Base-by-base conservation (phyloP, 2,113 vertebrate genomes). In the Dipodomys merriami region DNA sequence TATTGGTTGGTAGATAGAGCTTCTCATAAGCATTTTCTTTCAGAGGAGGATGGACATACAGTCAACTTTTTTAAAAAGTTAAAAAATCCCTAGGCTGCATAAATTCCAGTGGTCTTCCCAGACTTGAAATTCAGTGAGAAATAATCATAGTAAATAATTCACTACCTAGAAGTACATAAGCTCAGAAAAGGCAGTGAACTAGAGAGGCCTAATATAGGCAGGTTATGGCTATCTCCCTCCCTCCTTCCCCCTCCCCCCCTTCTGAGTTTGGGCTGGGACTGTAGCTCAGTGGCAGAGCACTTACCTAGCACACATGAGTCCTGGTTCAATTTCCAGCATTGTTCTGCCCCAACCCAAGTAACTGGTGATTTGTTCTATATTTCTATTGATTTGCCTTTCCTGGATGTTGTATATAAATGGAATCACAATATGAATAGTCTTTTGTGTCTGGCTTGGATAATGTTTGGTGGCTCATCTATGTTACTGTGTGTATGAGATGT, bases 381-480 rank as follows among this genome's bases (percentile, higher is more conserved):
- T 25, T 88, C 65, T 69, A 4, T 68, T 39, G 27, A 39, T 73
- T 19, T n/a, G 22, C 16, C 67, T 72, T 46, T 35, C 72, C 57
- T 64, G 49, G 72, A 16, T 27, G 23, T n/a, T 77, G 57, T 78
- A 1, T 4, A 0, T 23, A 13, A 25, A 27, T 18, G 85, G 87
- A 23, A 4, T 33, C 27, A 64, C 0, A 8, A 4, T 25, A 0
- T 0, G 9, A 39, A 39, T 11, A 1, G 60, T 77, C 53, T 68
- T 88, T 73, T 1, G 6, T 33, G 64, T 69, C 76, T 81, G 90
- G 49, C 20, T 46, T 53, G 7, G 19, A 29, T 27, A 1, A 9
- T 57, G 60, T 71, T 89, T 65, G 27, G 69, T 64, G n/a, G 39
- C 39, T 67, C 7, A 13, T 23, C 39, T 27, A 1, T 8, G 39